These are phyloP conservation scores for Drosophila sproati DNA, from an alignment of 1,140 invertebrate species.

Conservation along the genomic window DNA sequence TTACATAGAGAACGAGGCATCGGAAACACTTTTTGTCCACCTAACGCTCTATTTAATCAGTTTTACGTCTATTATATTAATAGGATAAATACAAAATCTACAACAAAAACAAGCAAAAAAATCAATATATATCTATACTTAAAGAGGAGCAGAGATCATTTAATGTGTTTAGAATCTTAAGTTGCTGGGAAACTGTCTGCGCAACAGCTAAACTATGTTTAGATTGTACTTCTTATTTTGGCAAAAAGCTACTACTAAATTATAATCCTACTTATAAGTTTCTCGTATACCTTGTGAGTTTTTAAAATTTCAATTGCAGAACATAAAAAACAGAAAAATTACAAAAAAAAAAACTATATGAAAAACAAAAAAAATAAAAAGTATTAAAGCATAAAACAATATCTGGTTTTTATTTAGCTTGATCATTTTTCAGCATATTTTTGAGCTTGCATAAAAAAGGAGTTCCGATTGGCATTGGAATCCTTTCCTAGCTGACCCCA, in stretches of 20 bases:
- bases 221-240: conserved; percentile 29
- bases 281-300: conserved; percentile 38
- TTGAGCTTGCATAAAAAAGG: too few relatives aligned
- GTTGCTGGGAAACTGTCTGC: background rate
- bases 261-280: conserved; percentile 44
- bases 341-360: conserved; percentile 45
- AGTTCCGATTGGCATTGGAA: too few relatives aligned
- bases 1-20: conserved; percentile 52
- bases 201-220: conserved; percentile 36
- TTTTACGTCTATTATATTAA: conserved; percentile 81
- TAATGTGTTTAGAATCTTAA: conserved; percentile 26
- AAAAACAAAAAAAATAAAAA: conserved; percentile 40
- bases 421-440: background rate
- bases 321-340: conserved; percentile 17
- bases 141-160: conserved; percentile 27
- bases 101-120: conserved; percentile 22
- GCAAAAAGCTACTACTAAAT: conserved; percentile 39
- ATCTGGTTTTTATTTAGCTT: too few relatives aligned
- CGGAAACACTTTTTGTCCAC: conserved; percentile 27
- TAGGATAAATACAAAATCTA: conserved; percentile 54
- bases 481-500: too few relatives aligned
- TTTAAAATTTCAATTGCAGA: conserved; percentile 36
- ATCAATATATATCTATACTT: conserved; percentile 1
- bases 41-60: conserved; percentile 44
- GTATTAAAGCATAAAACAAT: conserved; percentile 34